Evolutionary conservation across 1,140 invertebrate genomes (phyloP).

Genomic region (Eubasilissa regina): DNA sequence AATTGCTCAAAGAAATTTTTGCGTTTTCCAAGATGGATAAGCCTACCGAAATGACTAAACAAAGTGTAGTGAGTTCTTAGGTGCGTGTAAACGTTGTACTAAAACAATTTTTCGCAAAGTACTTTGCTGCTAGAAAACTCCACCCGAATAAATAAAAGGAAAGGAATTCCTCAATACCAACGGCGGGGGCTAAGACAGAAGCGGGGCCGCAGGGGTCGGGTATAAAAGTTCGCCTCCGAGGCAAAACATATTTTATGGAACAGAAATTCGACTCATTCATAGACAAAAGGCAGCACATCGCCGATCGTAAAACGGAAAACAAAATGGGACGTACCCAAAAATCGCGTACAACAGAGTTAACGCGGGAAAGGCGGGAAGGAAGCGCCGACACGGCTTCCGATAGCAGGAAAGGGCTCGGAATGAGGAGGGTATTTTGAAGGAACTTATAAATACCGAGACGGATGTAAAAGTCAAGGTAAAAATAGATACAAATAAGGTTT

Average conservation of each 20-base stretch:
- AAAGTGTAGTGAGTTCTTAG: not conserved
- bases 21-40: too few relatives aligned
- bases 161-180: slow-evolving; percentile 17
- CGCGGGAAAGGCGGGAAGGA: slow-evolving; percentile 49
- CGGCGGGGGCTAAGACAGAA: not conserved
- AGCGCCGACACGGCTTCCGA: slow-evolving; percentile 21
- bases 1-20: too few relatives aligned
- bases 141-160: slow-evolving; percentile 25
- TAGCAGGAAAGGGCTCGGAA: not conserved
- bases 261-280: slow-evolving; percentile 32
- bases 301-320: slow-evolving; percentile 44
- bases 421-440: too few relatives aligned
- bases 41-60: too few relatives aligned
- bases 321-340: slow-evolving; percentile 34
- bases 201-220: not conserved
- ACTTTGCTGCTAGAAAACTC: slow-evolving; percentile 23
- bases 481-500: too few relatives aligned
- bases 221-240: slow-evolving; percentile 8
- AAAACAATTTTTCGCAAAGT: slow-evolving; percentile 26
- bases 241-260: slow-evolving; percentile 36
- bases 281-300: slow-evolving; percentile 38
- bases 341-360: slow-evolving; percentile 41
- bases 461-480: too few relatives aligned
- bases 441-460: too few relatives aligned
- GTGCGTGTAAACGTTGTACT: not conserved